These are phyloP conservation scores for Lysandra coridon DNA, from an alignment of 2,888 invertebrate species.

Conservation along the genomic window DNA sequence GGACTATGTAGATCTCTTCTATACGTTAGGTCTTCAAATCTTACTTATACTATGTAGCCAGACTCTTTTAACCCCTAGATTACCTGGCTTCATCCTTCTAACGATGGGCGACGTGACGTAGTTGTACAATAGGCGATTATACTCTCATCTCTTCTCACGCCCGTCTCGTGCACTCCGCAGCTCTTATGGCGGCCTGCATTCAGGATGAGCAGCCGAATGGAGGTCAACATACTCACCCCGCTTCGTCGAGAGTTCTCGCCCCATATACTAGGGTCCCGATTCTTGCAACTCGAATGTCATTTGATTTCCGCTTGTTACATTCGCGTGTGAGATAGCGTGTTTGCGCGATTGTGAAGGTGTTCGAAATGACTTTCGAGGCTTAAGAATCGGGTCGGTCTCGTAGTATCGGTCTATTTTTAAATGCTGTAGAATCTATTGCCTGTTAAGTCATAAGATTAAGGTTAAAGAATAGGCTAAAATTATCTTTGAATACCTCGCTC, in stretches of 20 bases:
- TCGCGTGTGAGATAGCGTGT: too few species aligned
- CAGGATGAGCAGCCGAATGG: background rate
- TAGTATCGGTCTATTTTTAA: slow-evolving; percentile 7
- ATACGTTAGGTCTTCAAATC: too few species aligned
- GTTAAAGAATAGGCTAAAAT: background rate
- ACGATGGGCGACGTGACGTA: too few species aligned
- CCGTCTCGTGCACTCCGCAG: background rate
- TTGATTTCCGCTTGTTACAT: too few species aligned
- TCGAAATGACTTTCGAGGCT: background rate
- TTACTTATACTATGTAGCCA: too few species aligned
- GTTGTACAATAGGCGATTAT: background rate
- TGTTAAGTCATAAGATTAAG: background rate
- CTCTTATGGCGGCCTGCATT: background rate
- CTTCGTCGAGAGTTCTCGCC: slow-evolving; percentile 13
- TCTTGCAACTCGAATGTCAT: too few species aligned
- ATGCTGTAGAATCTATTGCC: background rate
- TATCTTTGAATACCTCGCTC: background rate
- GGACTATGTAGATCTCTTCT: too few species aligned
- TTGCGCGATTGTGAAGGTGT: too few species aligned
- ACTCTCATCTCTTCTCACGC: background rate
- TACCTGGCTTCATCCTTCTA: too few species aligned
- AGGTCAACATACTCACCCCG: background rate
- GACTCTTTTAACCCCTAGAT: too few species aligned
- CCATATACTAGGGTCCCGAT: background rate
- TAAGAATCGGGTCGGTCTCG: background rate